Evolutionary conservation across 1,140 invertebrate genomes (phyloP), one percentile per base, ranked within the genome.

Genomic region (Popillia japonica): DNA sequence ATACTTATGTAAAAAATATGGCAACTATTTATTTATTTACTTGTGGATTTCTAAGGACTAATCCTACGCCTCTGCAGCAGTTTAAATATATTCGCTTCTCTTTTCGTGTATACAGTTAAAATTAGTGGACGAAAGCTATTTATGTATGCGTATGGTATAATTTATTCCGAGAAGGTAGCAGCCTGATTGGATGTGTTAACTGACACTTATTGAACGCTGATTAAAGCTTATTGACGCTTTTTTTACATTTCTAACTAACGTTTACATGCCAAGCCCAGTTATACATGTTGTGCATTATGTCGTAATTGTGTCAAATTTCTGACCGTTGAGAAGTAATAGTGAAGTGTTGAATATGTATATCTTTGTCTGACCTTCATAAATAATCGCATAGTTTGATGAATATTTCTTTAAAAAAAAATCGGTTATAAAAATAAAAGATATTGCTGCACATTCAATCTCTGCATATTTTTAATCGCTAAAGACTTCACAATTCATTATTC

Each of bases 151-250:
- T 34, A 17, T n/a, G 48, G 2, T 55, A 55, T 55, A 44, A 34
- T 44, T 44, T 44, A 10, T 44, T 44, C 42, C 14, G 7, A 44
- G 11, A n/a, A 55, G 14, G 14, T 7, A 17, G 48, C 17, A n/a
- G 17, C 17, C 17, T 55, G 17, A 55, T n/a, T 55, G 48, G 48
- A 55, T 17, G 48, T 55, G 17, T 55, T 55, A 55, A 55, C 48
- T 55, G 48, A 55, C 48, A 55, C 48, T 55, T 55, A 55, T 55
- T 55, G 48, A 55, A 55, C n/a, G 14, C 11, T 17, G 48, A 55
- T 55, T 55, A 55, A 55, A 55, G 48, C 48, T 55, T 55, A 55
- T 55, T 55, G 48, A 55, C 17, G 17, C 17, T n/a, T 55, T 55
- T n/a, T 55, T 55, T n/a, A 14, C 44, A 48, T 48, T 48, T 48